Evolutionary conservation across 2,797 vertebrate species (phyloP).

Genomic region (Ptychobarbus kaznakovi): DNA sequence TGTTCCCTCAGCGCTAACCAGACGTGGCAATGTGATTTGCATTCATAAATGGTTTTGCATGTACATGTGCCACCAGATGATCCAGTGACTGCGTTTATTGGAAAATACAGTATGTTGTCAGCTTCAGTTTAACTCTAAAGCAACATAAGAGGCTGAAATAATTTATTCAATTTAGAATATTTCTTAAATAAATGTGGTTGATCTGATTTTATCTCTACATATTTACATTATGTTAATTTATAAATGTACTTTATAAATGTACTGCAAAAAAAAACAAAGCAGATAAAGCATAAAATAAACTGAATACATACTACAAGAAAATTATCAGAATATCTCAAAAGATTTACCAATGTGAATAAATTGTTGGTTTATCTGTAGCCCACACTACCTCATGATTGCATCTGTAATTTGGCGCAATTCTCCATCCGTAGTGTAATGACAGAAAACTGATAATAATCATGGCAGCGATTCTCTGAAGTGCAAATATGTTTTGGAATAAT

Average conservation of each 20-base stretch:
- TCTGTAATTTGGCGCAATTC: neutral
- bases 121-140: slow-evolving; percentile 38
- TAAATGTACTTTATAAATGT: neutral
- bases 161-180: neutral
- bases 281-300: neutral
- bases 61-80: neutral
- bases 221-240: neutral
- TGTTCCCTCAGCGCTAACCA: neutral
- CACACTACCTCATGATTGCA: neutral
- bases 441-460: slow-evolving; percentile 1
- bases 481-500: neutral
- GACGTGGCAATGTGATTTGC: neutral
- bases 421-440: neutral
- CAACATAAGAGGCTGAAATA: neutral
- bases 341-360: neutral
- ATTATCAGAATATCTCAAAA: neutral
- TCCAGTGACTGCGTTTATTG: neutral
- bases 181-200: neutral
- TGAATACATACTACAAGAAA: neutral
- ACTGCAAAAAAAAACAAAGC: neutral
- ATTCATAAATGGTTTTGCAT: slow-evolving; percentile 35
- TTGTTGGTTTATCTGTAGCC: neutral
- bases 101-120: slow-evolving; percentile 21
- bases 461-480: neutral
- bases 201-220: neutral